These are phyloP conservation scores for Myocastor coypus DNA, from an alignment of 2,113 vertebrate species.

Conservation along the genomic window DNA sequence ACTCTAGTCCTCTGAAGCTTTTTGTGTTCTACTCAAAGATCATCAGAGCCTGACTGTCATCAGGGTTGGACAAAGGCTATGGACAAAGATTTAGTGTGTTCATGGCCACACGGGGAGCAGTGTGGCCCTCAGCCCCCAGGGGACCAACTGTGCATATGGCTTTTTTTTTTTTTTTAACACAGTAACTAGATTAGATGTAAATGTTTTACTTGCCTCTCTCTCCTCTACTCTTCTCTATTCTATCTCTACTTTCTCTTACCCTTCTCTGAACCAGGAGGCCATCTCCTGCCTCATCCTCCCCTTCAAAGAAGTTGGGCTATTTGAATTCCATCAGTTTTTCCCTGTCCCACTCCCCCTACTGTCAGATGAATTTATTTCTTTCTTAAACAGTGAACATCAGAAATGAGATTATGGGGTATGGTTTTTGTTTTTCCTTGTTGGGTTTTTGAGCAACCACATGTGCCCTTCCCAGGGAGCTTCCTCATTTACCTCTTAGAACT, in stretches of 20 bases:
- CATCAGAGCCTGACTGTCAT: background rate
- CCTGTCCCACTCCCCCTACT: slow-evolving; percentile 52
- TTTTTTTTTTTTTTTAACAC: slow-evolving; percentile 76
- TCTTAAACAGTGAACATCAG: slow-evolving; percentile 66
- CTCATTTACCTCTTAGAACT: slow-evolving; percentile 32
- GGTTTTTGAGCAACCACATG: slow-evolving; percentile 54
- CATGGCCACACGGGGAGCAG: slow-evolving; percentile 67
- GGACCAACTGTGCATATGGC: slow-evolving; percentile 81
- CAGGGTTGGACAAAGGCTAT: background rate
- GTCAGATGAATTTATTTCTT: slow-evolving; percentile 71
- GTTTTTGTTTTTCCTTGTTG: slow-evolving; percentile 32
- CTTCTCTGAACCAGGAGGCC: background rate
- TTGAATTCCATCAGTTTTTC: slow-evolving; percentile 58
- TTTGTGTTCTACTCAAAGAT: background rate
- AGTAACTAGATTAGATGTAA: slow-evolving; percentile 79
- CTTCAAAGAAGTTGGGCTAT: slow-evolving; percentile 55
- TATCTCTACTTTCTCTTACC: background rate
- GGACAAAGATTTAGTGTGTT: background rate
- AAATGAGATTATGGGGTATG: slow-evolving; percentile 70
- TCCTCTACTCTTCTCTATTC: background rate
- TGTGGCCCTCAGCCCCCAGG: slow-evolving; percentile 61
- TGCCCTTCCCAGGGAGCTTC: background rate
- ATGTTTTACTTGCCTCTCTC: slow-evolving; percentile 76
- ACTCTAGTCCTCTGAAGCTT: background rate
- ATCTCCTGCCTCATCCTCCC: background rate